phyloP scores from a whole-genome alignment of 2,113 vertebrate genomes.

The Callocephalon fimbriatum region DNA sequence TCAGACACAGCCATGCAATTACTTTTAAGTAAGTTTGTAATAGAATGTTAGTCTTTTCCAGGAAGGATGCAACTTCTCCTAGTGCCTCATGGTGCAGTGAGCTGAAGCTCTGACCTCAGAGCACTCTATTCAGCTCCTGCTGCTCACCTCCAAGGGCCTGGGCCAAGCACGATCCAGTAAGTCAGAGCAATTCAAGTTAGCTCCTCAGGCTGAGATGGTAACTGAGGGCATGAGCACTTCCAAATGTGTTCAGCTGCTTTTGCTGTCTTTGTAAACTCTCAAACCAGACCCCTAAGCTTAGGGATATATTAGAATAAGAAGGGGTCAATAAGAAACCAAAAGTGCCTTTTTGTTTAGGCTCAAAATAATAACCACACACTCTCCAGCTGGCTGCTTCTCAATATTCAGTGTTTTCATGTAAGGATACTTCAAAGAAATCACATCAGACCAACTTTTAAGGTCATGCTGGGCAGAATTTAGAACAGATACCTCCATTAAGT shows the following conservation, averaged over 20 bases:
- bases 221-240: not conserved
- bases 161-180: not conserved
- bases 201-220: not conserved
- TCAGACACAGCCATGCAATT: not conserved
- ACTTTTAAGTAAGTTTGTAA: accelerated
- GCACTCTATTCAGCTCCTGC: not conserved
- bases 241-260: not conserved
- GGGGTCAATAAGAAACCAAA: not conserved
- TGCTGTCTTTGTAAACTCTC: not conserved
- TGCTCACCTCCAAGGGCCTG: not conserved
- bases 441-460: not conserved
- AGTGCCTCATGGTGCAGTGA: not conserved
- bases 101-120: not conserved
- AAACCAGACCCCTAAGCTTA: not conserved
- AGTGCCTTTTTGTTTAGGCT: not conserved
- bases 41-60: not conserved
- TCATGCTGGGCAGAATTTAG: not conserved
- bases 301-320: not conserved
- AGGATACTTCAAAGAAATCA: not conserved
- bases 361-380: not conserved
- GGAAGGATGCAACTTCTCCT: not conserved
- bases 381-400: not conserved
- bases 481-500: constrained; percentile 90
- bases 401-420: not conserved
- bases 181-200: not conserved